Percentiles rank a stretch among this genome's conserved stretches.
These are phyloP conservation scores for Asteroscopus sphinx DNA, from an alignment of 2,888 invertebrate genomes.

Conservation along the genomic window DNA sequence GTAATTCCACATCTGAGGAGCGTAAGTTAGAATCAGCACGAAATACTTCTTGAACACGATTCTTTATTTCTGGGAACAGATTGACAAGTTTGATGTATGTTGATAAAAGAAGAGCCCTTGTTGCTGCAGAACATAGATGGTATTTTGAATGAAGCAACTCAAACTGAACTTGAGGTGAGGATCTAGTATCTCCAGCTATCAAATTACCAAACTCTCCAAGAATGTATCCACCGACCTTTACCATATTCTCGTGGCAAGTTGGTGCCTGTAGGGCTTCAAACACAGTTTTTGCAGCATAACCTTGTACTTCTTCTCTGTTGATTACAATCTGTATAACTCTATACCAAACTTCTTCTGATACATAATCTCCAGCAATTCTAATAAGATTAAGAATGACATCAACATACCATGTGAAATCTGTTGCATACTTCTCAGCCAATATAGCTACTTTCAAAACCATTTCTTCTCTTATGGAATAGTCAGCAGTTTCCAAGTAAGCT, in stretches of 20 bases:
- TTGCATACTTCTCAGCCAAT: constrained; percentile 99
- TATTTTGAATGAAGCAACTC: constrained; percentile 99
- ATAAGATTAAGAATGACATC: constrained; percentile 99
- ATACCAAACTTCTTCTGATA: constrained; percentile 99
- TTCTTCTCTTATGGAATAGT: constrained; percentile 99
- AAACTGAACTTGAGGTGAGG: constrained; percentile 99
- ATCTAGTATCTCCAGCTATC: constrained; percentile 99
- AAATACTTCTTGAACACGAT: constrained; percentile 98
- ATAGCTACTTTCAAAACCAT: constrained; percentile 99
- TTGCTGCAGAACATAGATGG: constrained; percentile 99
- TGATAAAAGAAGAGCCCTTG: constrained; percentile 98
- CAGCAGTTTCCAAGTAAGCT: constrained; percentile 99
- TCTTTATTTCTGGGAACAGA: constrained; percentile 99
- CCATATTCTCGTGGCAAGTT: constrained; percentile 99
- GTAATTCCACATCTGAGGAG: constrained; percentile 99
- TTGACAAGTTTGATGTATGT: constrained; percentile 99
- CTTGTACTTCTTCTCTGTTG: constrained; percentile 99
- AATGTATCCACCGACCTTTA: constrained; percentile 99
- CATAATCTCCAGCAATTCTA: constrained; percentile 99
- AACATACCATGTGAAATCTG: constrained; percentile 99
- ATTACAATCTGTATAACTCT: constrained; percentile 99
- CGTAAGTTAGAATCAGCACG: constrained; percentile 98
- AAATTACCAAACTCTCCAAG: constrained; percentile 99
- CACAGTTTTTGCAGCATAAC: constrained; percentile 99
- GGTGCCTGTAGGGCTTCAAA: constrained; percentile 99